These are phyloP conservation scores for Tetragonula carbonaria DNA, from an alignment of 2,888 invertebrate species.

Conservation along the genomic window DNA sequence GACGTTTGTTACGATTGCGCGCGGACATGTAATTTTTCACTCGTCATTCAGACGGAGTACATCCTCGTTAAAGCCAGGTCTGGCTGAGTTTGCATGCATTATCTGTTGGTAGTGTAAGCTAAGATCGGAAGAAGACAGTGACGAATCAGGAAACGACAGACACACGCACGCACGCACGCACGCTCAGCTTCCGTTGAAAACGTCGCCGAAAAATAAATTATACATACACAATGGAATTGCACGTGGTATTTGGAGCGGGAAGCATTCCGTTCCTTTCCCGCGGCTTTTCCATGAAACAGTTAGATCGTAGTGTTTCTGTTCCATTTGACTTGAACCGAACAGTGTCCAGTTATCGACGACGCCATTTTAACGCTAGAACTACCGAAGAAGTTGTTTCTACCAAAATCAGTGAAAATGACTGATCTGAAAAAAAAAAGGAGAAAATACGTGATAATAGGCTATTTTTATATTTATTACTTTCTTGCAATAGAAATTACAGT, in stretches of 20 bases:
- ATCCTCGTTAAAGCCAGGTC: conserved; percentile 75
- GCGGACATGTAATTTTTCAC: conserved; percentile 66
- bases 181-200: conserved; percentile 39
- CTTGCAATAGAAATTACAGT: too few species aligned
- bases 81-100: conserved; percentile 74
- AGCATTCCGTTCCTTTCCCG: conserved; percentile 22
- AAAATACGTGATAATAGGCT: too few species aligned
- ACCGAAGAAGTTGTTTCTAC: too few species aligned
- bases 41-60: conserved; percentile 72
- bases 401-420: too few species aligned
- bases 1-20: conserved; percentile 41
- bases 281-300: conserved; percentile 28
- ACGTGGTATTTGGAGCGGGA: conserved; percentile 40
- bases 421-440: too few species aligned
- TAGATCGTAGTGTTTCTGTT: conserved; percentile 21
- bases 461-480: too few species aligned
- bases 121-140: conserved; percentile 40
- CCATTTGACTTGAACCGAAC: conserved; percentile 17
- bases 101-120: conserved; percentile 36
- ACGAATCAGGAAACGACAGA: conserved; percentile 28
- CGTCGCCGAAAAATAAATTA: conserved; percentile 51
- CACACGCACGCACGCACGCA: background rate
- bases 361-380: background rate
- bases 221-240: conserved; percentile 43
- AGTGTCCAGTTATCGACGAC: background rate